phyloP scores from a whole-genome alignment of 2,113 vertebrate species.

The Sigmodon hispidus region DNA sequence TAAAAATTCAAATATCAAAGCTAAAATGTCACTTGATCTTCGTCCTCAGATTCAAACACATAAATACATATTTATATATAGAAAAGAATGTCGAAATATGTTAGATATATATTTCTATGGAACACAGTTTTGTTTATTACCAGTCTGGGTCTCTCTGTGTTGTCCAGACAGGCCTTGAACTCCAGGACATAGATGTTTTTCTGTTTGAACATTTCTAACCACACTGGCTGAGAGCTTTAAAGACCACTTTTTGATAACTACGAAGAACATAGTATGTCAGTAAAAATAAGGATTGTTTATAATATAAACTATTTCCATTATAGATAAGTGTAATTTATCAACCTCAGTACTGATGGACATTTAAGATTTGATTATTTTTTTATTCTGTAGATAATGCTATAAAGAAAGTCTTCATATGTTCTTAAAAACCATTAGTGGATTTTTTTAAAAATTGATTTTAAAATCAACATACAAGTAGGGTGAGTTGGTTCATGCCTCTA shows the following conservation, averaged over 20 bases:
- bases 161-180: not conserved
- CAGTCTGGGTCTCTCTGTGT: not conserved
- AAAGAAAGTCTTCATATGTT: not conserved
- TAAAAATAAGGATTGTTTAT: no score
- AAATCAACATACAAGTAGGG: not conserved
- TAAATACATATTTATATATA: not conserved
- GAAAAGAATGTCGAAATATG: slow-evolving; percentile 22
- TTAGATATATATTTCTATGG: not conserved
- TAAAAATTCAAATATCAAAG: slow-evolving; percentile 19
- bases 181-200: not conserved
- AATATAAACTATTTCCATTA: not conserved
- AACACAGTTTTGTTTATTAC: not conserved
- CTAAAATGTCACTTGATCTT: not conserved
- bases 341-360: not conserved
- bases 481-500: not conserved
- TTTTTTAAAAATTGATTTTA: not conserved
- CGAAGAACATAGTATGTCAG: not conserved
- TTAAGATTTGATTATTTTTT: slow-evolving; percentile 30
- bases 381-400: not conserved
- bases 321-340: not conserved
- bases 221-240: not conserved
- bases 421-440: not conserved
- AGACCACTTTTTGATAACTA: not conserved
- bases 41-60: not conserved
- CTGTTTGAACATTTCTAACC: not conserved